phyloP scores from a whole-genome alignment of 2,113 vertebrate genomes.

The Narcine bancroftii region DNA sequence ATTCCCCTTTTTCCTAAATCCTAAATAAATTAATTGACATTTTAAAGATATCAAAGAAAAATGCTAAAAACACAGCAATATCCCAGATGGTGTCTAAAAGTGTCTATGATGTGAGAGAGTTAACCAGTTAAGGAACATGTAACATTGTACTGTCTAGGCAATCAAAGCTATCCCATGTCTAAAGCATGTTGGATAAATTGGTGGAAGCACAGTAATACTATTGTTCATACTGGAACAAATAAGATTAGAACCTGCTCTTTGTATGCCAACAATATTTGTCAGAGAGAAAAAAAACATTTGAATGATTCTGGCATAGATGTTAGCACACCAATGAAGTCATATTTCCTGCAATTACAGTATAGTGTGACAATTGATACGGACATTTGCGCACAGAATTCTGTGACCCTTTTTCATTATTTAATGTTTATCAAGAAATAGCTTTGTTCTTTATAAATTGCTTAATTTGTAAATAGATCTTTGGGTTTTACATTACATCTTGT shows the following conservation, averaged over 20 bases:
- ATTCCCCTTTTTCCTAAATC: neutral
- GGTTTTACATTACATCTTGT: slow-evolving; percentile 35
- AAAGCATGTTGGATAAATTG: slow-evolving; percentile 9
- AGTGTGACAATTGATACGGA: slow-evolving; percentile 33
- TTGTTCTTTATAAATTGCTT: slow-evolving; percentile 33
- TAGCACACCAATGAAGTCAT: slow-evolving; percentile 32
- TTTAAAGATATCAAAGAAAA: neutral
- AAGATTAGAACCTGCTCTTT: slow-evolving; percentile 36
- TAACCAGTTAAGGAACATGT: slow-evolving; percentile 31
- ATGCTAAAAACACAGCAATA: neutral
- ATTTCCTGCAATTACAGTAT: slow-evolving; percentile 37
- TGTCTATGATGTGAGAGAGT: slow-evolving; percentile 17
- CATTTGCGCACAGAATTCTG: slow-evolving; percentile 26
- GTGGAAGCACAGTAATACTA: slow-evolving; percentile 13
- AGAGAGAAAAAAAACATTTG: slow-evolving; percentile 27
- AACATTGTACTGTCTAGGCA: neutral
- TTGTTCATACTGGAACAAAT: slow-evolving; percentile 34
- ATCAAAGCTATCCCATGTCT: slow-evolving; percentile 30
- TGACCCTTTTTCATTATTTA: slow-evolving; percentile 34
- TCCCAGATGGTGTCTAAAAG: neutral
- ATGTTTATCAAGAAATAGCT: slow-evolving; percentile 30
- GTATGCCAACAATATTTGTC: slow-evolving; percentile 31
- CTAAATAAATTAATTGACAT: neutral
- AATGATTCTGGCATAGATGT: slow-evolving; percentile 35
- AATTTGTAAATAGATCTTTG: slow-evolving; percentile 34